phyloP scores from a whole-genome alignment of 2,888 invertebrate species.

The Abrostola triplasia region DNA sequence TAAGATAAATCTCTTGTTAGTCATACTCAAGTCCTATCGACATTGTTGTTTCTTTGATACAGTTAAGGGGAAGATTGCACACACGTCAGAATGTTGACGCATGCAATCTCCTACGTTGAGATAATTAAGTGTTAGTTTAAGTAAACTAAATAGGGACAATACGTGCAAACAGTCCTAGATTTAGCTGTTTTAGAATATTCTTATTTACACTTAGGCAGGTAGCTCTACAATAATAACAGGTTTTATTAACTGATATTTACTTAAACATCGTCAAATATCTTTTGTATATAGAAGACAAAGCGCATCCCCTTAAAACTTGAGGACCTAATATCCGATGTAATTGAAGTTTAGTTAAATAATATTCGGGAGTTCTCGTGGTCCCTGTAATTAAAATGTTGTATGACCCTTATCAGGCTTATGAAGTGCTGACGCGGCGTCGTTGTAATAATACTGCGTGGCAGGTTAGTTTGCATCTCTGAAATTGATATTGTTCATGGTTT shows the following conservation, averaged over 20 bases:
- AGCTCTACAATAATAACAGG: too few species aligned
- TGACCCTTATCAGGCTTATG: conserved; percentile 52
- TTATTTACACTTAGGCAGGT: too few species aligned
- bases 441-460: conserved; percentile 6
- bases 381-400: conserved; percentile 62
- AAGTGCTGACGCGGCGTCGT: conserved; percentile 30
- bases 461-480: conserved; percentile 14
- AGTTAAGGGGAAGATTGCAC: conserved; percentile 6
- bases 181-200: too few species aligned
- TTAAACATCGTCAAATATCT: too few species aligned
- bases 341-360: conserved; percentile 28
- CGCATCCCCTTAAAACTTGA: not conserved
- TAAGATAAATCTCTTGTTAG: conserved; percentile 18
- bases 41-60: conserved; percentile 16
- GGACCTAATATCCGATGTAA: conserved; percentile 11
- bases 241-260: too few species aligned
- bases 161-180: too few species aligned
- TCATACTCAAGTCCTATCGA: conserved; percentile 3
- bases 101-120: too few species aligned
- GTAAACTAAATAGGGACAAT: too few species aligned
- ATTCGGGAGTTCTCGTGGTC: conserved; percentile 9
- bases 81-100: too few species aligned
- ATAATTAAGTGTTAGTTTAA: too few species aligned
- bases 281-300: not conserved
- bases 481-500: conserved; percentile 4